Evolutionary conservation across 2,888 invertebrate genomes (phyloP).

Genomic region (Coenonympha arcania): DNA sequence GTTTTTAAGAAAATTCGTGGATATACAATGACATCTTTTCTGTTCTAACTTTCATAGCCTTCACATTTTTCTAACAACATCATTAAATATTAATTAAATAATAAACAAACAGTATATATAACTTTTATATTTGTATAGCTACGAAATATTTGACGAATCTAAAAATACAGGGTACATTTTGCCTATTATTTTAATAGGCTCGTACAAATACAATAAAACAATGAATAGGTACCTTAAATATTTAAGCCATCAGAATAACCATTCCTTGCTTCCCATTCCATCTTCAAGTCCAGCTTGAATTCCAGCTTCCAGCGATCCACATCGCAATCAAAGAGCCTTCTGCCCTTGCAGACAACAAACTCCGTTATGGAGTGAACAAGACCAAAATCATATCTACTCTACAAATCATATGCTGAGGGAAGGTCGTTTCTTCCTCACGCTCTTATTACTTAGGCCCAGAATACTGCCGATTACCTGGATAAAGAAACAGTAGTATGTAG

Average conservation of each 20-base stretch:
- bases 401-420: conserved; percentile 80
- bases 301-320: too few relatives aligned
- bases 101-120: background rate
- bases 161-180: background rate
- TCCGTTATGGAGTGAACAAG: conserved; percentile 63
- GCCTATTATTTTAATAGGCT: background rate
- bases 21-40: too few relatives aligned
- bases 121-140: background rate
- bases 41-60: too few relatives aligned
- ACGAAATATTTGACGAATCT: too few relatives aligned
- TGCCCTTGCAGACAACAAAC: conserved; percentile 54
- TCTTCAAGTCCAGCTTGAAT: conserved; percentile 37
- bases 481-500: conserved; percentile 24
- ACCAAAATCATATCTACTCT: conserved; percentile 37
- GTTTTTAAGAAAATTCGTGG: too few relatives aligned
- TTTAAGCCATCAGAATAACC: conserved; percentile 10
- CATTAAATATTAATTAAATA: background rate
- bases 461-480: conserved; percentile 79
- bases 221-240: conserved; percentile 7
- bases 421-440: conserved; percentile 84
- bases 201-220: background rate
- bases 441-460: conserved; percentile 83
- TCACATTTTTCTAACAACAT: too few relatives aligned
- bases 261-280: conserved; percentile 15
- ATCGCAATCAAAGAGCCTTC: conserved; percentile 48